Base-by-base conservation (phyloP, 64 coral and sea anemone genomes). In the Exaiptasia diaphana region DNA sequence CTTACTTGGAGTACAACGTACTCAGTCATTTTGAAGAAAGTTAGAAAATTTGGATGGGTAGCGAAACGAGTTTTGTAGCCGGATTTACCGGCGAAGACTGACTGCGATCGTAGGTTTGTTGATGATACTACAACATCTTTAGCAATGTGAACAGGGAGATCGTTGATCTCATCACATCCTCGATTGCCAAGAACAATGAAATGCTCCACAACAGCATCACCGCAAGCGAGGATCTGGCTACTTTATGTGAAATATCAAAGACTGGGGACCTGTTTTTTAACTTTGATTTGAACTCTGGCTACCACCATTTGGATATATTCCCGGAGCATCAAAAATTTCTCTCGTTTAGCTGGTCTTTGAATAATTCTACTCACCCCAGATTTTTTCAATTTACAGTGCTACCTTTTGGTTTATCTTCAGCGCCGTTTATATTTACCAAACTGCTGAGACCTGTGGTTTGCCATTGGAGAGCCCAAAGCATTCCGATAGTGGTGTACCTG, bases 231-330 rank as follows among this genome's bases (percentile, higher is more conserved):
- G 22, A 67, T 25, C 17, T 30, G 6, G 27, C 2, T 26, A 67
- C 62, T 14, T 30, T 38, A 30, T 17, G 27, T 3, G 34, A 67
- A 30, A 4, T 33, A 4, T 67, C 10, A 34, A 12, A 8, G 17
- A 7, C 5, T 14, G 62, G 35, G 24, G 14, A 18, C 8, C 33
- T 28, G 14, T 1, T 67, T 38, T 43, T 21, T 48, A 43, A 38
- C 6, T 74, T 75, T 74, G 69, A 75, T 73, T 31, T 75, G 2
- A 85, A 74, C 24, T 59, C 68, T 36, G 82, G 82, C 11, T 74
- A 74, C 23, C 68, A 85, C n/a, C 68, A 74, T 40, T 21, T 85
- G 17, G 25, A 74, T 39, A 85, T 85, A 53, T 85, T 75, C 37
- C 26, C 56, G 1, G 82, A 85, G 0, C 54, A 74, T 75, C 55